Base-by-base conservation (phyloP, 2,888 invertebrate species). In the Syritta pipiens region DNA sequence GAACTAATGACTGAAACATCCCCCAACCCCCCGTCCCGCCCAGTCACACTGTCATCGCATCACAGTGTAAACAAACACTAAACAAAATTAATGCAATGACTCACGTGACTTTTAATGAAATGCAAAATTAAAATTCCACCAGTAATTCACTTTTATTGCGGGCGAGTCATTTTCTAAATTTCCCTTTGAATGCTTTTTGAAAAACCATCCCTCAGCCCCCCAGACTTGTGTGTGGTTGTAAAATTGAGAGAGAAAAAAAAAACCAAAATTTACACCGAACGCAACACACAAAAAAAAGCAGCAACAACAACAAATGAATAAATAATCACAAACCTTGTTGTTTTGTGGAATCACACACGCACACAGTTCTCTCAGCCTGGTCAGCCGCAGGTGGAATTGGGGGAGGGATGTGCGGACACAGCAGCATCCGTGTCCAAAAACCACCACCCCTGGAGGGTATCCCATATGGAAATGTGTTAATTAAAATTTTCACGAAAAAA, bases 321-420 rank as follows among this genome's bases (percentile, higher is more conserved):
- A 79, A 79, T 79, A 79, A 79, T 79, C 57, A 79, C 74, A 62
- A 68, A 62, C 60, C 55, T 60, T 77, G 60, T 60, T 77, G 59
- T 71, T 32, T 63, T 67, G 72, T 32, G 72, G 51, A 42, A 53
- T 40, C 62, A 57, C 20, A 55, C 19, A 42, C 28, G 20, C 19
- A 1, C 35, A n/a, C 24, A n/a, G 9, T 26, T 3, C 26, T n/a
- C n/a, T n/a, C n/a, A n/a, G 2, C n/a, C 4, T 49, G 63, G 76
- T 71, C 49, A 63, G 32, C 65, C 59, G 37, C 72, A 72, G 46
- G 37, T 37, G 17, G 37, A 28, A 7, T 28, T 4, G 14, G 17
- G 1, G 17, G 17, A n/a, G 14, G 4, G 17, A 14, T 10, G 12
- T 5, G n/a, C n/a, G n/a, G n/a, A n/a, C n/a, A n/a, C n/a, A n/a